Base-by-base conservation (phyloP, 2,888 invertebrate species). In the Crepidodera aurea region DNA sequence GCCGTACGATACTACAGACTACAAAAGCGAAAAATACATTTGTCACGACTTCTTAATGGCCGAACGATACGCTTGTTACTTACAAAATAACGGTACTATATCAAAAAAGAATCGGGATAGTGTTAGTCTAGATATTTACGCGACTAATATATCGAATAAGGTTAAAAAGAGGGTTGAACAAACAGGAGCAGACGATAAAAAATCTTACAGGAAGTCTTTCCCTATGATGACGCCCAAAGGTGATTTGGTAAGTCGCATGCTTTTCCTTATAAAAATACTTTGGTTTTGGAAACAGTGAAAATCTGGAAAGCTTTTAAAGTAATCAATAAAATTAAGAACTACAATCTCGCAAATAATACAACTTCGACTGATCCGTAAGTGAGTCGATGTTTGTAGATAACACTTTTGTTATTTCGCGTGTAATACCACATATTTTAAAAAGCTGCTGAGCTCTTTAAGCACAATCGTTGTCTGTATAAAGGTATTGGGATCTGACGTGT, bases 41-140 rank as follows among this genome's bases (percentile, higher is more conserved):
- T 71, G 72, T 60, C 50, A 73, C n/a, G 70, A 77, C 67, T 78
- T 79, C 61, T 70, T 79, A 48, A 61, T 69, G 40, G 75, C 73
- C 1, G 79, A 78, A 67, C 66, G 73, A 3, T 74, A 67, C 53
- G 62, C 69, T 8, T 65, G 56, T 56, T 71, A 70, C 56, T 34
- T 73, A 19, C 69, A 74, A 57, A 70, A 65, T 39, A 55, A 56
- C 32, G 34, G 25, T 39, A 48, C 25, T 16, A 37, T 64, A 8
- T 46, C 42, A 1, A 55, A 51, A 39, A 61, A 59, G 16, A 61
- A 54, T 48, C 46, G 37, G 4, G 50, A 65, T 27, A 37, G 32
- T 7, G 10, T 51, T 8, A 59, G 42, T 25, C 42, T 46, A 19
- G 60, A 60, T 10, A 22, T 63, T 19, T 55, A 65, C 5, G 51